phyloP scores from a whole-genome alignment of 2,888 invertebrate genomes.

The Acrobasis consociella region DNA sequence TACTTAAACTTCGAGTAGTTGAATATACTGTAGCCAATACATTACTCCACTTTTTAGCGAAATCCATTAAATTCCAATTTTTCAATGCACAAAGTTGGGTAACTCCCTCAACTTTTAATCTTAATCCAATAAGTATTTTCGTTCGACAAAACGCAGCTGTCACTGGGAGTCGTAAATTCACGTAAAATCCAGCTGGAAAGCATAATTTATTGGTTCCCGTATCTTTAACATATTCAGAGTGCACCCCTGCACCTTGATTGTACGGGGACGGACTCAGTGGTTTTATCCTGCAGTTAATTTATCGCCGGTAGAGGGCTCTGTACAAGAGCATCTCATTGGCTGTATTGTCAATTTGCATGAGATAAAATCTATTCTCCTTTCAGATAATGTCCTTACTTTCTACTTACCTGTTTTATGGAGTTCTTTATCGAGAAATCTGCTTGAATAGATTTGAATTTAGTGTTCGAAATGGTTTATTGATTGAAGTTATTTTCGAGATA shows the following conservation, averaged over 20 bases:
- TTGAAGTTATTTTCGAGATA: too few relatives aligned
- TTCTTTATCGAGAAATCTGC: constrained; percentile 6
- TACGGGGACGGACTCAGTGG: constrained; percentile 65
- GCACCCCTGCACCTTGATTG: constrained; percentile 60
- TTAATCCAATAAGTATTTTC: constrained; percentile 19
- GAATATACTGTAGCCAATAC: background rate
- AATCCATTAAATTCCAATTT: background rate
- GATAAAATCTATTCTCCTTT: constrained; percentile 19
- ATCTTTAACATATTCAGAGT: constrained; percentile 53
- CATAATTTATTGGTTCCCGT: constrained; percentile 32
- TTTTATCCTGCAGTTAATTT: constrained; percentile 71
- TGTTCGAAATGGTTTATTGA: background rate
- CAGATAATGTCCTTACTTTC: constrained; percentile 19
- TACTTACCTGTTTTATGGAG: constrained; percentile 1
- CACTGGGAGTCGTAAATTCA: constrained; percentile 24
- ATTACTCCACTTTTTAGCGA: background rate
- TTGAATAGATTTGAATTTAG: background rate
- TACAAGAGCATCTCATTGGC: constrained; percentile 52
- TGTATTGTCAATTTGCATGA: constrained; percentile 27
- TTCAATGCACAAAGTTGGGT: constrained; percentile 6
- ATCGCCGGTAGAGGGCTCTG: constrained; percentile 62
- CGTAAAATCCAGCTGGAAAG: constrained; percentile 11
- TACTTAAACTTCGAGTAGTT: background rate
- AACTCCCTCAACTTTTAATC: constrained; percentile 13
- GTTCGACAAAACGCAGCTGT: constrained; percentile 21